These are phyloP conservation scores for Hybognathus amarus DNA, from an alignment of 2,797 vertebrate genomes.

Conservation along the genomic window DNA sequence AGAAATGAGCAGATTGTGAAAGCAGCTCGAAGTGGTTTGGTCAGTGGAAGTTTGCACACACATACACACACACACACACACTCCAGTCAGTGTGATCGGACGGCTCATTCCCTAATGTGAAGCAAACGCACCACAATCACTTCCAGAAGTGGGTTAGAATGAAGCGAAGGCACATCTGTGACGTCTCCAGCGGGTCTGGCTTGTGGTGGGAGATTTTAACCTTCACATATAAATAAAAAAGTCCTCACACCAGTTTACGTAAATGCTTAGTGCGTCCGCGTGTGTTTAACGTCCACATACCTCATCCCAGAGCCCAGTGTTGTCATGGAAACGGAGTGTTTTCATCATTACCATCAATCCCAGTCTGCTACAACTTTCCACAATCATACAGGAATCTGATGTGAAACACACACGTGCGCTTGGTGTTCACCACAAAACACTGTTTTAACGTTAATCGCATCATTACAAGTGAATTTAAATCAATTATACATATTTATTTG, in stretches of 20 bases:
- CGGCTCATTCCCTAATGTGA: constrained; percentile 31
- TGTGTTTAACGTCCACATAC: constrained; percentile 9
- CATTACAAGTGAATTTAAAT: neutral
- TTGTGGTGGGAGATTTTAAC: constrained; percentile 9
- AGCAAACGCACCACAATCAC: constrained; percentile 52
- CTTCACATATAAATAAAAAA: constrained; percentile 1
- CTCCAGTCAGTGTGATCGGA: constrained; percentile 13
- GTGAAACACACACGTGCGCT: neutral
- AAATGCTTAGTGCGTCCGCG: neutral
- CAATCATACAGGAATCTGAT: neutral
- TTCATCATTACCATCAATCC: neutral
- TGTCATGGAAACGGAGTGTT: constrained; percentile 8
- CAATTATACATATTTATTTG: neutral
- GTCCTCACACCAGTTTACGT: constrained; percentile 4
- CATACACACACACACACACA: neutral
- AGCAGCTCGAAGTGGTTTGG: neutral
- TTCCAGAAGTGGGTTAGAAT: constrained; percentile 49
- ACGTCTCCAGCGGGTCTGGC: constrained; percentile 20
- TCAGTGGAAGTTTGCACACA: neutral
- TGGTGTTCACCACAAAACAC: neutral
- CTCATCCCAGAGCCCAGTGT: neutral
- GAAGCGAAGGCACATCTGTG: neutral
- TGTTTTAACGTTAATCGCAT: neutral
- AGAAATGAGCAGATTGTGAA: neutral
- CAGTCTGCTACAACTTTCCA: neutral